Evolutionary conservation across 1,140 invertebrate genomes (phyloP), one percentile per base, ranked within the genome.

Genomic region (Aphelinus certus): DNA sequence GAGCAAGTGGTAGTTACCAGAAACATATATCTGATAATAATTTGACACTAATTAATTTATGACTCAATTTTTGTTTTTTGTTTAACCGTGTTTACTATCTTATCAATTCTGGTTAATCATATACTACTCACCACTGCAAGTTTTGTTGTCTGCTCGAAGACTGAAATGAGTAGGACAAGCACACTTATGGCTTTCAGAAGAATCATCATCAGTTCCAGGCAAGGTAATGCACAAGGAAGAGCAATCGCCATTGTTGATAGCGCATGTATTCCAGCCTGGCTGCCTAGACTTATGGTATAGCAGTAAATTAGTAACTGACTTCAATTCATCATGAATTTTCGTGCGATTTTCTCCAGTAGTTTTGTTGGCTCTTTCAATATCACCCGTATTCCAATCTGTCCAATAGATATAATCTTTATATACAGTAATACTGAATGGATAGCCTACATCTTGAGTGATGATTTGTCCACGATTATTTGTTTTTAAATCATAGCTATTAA

Each of bases 151-250:
- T 3, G 86, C 74, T 9, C 89, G 88, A 2, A 97, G 86, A 9
- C 87, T 90, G 77, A 95, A 95, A 83, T 97, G 96, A 3, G 95
- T 94, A 9, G 96, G 95, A 84, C 97, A 98, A 1, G 91, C 91
- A 84, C 97, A 98, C 5, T 86, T 88, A 79, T 88, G 88, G 78
- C 82, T 87, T 7, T 79, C 79, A 5, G 84, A 85, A 4, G 83
- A 63, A 79, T 77, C 80, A 77, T 75, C 80, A 42, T 10, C 83
- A 7, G 48, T 60, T 69, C 85, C 84, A 0, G 91, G 90, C 53
- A 90, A 83, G 7, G 92, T 90, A 10, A 96, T 87, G 79, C 95
- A 96, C n/a, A 96, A 86, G 80, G 96, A 92, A 5, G 91, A 90
- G 82, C 95, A 96, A 53, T 92, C 92, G 5, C 94, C 93, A 80